Percentiles rank a stretch among this genome's conserved stretches.
Evolutionary conservation across 1,140 invertebrate species (phyloP).

Genomic region (Luehdorfia chinensis): DNA sequence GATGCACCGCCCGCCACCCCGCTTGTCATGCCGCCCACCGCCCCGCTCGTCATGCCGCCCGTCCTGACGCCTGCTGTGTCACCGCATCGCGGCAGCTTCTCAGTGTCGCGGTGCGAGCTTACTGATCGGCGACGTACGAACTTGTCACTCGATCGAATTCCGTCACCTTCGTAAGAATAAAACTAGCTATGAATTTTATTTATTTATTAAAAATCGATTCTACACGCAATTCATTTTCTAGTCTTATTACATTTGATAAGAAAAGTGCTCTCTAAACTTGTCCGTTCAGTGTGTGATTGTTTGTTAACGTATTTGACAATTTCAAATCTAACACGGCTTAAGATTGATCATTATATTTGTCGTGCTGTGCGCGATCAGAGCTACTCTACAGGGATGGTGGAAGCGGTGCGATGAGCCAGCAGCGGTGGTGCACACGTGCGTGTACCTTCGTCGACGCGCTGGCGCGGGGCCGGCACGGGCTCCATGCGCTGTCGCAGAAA

Average conservation of each 20-base stretch:
- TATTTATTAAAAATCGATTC: too few species aligned
- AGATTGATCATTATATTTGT: too few species aligned
- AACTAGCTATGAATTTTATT: too few species aligned
- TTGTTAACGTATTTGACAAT: not conserved
- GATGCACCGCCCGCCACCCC: constrained; percentile 5
- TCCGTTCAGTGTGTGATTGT: not conserved
- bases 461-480: constrained; percentile 8
- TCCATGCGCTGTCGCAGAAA: not conserved
- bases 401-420: constrained; percentile 47
- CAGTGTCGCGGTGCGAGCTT: not conserved
- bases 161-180: not conserved
- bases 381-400: constrained; percentile 53
- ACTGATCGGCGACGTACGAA: not conserved
- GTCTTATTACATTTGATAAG: too few species aligned
- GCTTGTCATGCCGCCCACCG: too few species aligned
- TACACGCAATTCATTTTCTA: too few species aligned
- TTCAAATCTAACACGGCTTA: too few species aligned
- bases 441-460: constrained; percentile 39
- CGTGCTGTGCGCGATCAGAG: constrained; percentile 26
- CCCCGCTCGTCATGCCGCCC: too few species aligned
- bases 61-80: too few species aligned
- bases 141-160: not conserved
- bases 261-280: too few species aligned
- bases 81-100: not conserved
- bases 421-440: constrained; percentile 44